These are phyloP conservation scores for Cantharis nigra DNA, from an alignment of 2,888 invertebrate species.

Conservation along the genomic window DNA sequence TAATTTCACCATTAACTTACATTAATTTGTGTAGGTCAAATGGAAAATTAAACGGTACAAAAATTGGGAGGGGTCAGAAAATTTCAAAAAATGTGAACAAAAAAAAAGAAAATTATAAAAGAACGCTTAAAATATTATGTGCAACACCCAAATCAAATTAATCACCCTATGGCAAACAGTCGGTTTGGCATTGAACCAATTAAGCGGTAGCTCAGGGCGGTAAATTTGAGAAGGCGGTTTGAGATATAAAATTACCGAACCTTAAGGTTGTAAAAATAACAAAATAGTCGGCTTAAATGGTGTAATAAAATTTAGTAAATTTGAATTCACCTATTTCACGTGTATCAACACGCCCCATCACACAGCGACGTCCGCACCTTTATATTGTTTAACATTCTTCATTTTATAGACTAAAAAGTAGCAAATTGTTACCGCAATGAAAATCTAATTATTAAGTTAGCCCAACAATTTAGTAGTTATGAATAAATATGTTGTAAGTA, in stretches of 20 bases:
- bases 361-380: not conserved
- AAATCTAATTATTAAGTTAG: not conserved
- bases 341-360: not conserved
- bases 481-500: slow-evolving; percentile 18
- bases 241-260: not conserved
- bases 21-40: slow-evolving; percentile 11
- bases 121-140: not conserved
- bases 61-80: not conserved
- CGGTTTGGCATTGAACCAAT: not conserved
- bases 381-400: not conserved
- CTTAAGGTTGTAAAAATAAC: not conserved
- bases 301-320: not conserved
- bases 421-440: not conserved
- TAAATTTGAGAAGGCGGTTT: not conserved
- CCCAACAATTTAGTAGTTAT: not conserved
- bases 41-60: not conserved
- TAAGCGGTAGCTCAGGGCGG: not conserved
- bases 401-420: not conserved
- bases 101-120: not conserved
- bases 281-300: not conserved
- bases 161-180: not conserved
- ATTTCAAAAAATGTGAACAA: not conserved
- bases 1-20: slow-evolving; percentile 10
- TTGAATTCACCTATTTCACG: not conserved
- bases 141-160: not conserved